Conservation (phyloP, 1,140 invertebrate genomes). For the Oscheius sp. region DNA sequence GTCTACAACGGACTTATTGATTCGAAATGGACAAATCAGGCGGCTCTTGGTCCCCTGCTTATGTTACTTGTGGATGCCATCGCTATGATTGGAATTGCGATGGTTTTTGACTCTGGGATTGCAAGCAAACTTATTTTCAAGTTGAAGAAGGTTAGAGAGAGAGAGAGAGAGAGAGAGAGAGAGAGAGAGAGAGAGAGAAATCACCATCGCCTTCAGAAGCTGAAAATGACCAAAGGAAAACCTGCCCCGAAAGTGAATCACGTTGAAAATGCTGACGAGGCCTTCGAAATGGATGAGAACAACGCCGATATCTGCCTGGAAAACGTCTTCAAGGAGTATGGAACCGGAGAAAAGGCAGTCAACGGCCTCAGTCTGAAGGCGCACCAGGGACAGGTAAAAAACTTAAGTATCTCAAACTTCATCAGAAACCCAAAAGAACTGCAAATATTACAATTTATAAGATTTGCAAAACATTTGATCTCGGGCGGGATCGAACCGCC, state of each 20-base stretch:
- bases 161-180: no score
- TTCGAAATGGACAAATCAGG: background rate
- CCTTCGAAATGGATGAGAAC: background rate
- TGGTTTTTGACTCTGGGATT: background rate
- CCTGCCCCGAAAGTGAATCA: background rate
- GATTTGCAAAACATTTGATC: background rate
- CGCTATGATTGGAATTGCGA: background rate
- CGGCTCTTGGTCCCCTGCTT: background rate
- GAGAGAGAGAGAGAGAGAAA: background rate
- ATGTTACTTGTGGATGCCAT: background rate
- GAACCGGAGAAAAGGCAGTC: background rate
- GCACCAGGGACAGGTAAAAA: background rate
- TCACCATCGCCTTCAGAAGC: background rate
- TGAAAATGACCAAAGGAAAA: background rate
- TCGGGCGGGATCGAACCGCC: no score
- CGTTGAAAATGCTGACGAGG: background rate
- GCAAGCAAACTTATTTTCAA: no score
- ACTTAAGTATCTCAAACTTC: no score
- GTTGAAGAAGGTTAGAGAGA: no score
- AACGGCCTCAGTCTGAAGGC: background rate
- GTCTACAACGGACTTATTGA: background rate
- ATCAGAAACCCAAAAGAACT: no score
- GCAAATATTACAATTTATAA: background rate
- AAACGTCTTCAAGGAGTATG: background rate
- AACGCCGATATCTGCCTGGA: background rate